These are phyloP conservation scores for Neoseiulus cucumeris DNA, from an alignment of 1,140 invertebrate genomes.

Conservation along the genomic window DNA sequence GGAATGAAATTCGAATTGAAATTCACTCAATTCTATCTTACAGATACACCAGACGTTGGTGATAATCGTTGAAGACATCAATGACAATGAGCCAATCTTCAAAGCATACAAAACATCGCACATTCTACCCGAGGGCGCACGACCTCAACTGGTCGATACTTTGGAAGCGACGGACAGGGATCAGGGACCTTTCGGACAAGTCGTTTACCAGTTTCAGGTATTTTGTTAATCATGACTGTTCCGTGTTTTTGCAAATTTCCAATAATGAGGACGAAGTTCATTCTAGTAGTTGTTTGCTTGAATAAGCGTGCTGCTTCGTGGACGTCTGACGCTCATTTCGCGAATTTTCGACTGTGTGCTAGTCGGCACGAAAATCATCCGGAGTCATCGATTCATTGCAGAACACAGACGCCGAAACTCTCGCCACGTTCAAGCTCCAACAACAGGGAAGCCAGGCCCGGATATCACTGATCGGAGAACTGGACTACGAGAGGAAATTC, in stretches of 20 bases:
- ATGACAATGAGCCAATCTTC: constrained; percentile 63
- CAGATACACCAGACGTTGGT: constrained; percentile 55
- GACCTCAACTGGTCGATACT: constrained; percentile 45
- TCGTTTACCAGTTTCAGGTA: constrained; percentile 27
- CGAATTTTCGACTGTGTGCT: too few species aligned
- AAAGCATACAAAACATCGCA: constrained; percentile 53
- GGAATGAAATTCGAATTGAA: too few species aligned
- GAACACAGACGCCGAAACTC: constrained; percentile 11
- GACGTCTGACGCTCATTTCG: too few species aligned
- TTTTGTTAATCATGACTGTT: not conserved
- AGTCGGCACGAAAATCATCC: too few species aligned
- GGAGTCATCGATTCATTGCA: too few species aligned
- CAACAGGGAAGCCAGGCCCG: constrained; percentile 12
- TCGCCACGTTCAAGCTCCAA: constrained; percentile 11
- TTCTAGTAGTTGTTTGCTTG: not conserved
- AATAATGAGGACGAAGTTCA: constrained; percentile 7
- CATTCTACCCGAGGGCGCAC: constrained; percentile 33
- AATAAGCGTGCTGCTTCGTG: too few species aligned
- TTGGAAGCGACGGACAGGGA: constrained; percentile 70
- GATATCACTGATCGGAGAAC: constrained; percentile 43
- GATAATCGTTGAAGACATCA: constrained; percentile 69
- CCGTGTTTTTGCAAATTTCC: not conserved
- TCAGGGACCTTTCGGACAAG: constrained; percentile 75
- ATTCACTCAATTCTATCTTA: constrained; percentile 12
- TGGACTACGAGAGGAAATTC: constrained; percentile 72